Conservation (phyloP, 2,888 invertebrate species). For the Resseliella maxima region DNA sequence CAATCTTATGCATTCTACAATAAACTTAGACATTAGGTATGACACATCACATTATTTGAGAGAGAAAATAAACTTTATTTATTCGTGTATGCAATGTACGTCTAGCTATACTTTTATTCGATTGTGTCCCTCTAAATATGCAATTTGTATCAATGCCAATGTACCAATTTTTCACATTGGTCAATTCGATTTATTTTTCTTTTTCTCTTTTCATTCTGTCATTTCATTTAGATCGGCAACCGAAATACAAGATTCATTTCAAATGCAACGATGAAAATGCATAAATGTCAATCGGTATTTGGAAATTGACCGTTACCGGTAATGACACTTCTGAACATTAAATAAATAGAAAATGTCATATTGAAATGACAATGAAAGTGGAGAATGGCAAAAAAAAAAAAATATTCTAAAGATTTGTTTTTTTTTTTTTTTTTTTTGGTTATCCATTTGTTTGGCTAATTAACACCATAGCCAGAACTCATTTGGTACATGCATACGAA, state of each 20-base stretch:
- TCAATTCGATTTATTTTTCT: background rate
- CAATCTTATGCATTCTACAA: background rate
- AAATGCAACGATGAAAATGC: no score
- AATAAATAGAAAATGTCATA: background rate
- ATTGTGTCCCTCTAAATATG: background rate
- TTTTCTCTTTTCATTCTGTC: no score
- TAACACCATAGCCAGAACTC: no score
- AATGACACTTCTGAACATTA: background rate
- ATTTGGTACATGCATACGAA: no score
- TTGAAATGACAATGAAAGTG: background rate
- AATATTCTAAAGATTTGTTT: background rate
- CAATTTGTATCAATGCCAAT: slow-evolving; percentile 1
- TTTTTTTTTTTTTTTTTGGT: no score
- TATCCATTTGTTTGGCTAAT: no score
- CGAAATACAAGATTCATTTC: no score
- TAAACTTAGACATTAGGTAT: background rate
- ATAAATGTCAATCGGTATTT: background rate
- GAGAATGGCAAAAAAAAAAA: background rate
- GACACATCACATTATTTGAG: slow-evolving; percentile 24
- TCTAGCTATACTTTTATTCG: background rate
- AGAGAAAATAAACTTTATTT: no score
- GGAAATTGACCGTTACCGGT: background rate
- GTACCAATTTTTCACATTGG: background rate
- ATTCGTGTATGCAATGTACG: background rate
- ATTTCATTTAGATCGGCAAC: no score